phyloP scores from a whole-genome alignment of 2,797 vertebrate genomes.

The Trachops cirrhosus region DNA sequence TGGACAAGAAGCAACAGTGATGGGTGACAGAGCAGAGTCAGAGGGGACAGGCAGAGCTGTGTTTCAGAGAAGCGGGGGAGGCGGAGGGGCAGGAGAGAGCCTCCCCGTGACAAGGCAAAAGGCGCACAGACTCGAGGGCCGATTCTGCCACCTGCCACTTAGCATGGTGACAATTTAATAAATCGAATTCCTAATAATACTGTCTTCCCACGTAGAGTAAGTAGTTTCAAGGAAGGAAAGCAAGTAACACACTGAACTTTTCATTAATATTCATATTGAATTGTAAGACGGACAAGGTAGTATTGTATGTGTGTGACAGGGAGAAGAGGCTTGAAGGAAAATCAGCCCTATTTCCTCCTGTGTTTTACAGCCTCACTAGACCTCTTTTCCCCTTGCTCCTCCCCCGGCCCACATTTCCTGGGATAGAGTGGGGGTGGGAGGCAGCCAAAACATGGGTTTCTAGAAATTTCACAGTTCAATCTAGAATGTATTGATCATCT shows the following conservation, averaged over 20 bases:
- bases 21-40: neutral
- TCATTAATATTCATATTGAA: neutral
- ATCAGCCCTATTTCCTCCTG: neutral
- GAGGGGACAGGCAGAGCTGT: neutral
- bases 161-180: neutral
- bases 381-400: neutral
- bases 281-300: neutral
- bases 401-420: neutral
- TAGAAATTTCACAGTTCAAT: neutral
- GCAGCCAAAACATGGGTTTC: neutral
- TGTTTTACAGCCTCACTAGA: neutral
- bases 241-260: neutral
- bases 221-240: neutral
- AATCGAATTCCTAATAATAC: neutral
- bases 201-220: neutral
- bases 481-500: neutral
- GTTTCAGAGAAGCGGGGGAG: neutral
- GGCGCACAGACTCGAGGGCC: neutral
- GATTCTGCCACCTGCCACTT: neutral
- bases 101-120: neutral
- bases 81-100: neutral
- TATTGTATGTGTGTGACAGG: neutral
- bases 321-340: neutral
- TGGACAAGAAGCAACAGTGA: neutral
- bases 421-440: rapidly evolving